These are phyloP conservation scores for Actinostola sp. DNA, from an alignment of 92 coral and sea anemone genomes.

Conservation along the genomic window DNA sequence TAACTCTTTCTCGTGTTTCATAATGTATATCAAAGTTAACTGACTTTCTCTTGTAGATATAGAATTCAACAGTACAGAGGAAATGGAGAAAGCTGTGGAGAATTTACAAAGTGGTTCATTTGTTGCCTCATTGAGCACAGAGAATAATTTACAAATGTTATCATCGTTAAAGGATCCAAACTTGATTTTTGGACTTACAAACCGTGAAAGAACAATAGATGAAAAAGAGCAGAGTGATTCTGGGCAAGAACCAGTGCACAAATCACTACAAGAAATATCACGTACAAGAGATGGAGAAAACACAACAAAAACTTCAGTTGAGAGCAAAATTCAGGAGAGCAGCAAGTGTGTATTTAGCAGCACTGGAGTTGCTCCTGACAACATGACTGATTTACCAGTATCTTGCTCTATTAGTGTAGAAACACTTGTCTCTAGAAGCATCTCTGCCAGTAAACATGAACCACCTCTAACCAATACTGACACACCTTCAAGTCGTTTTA, in stretches of 20 bases:
- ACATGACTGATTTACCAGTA: constrained; percentile 5
- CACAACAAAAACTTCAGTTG: too few species aligned
- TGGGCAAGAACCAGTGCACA: background rate
- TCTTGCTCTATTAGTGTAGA: constrained; percentile 54
- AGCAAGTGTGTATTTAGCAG: too few species aligned
- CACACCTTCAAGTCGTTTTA: constrained; percentile 75
- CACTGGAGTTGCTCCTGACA: background rate
- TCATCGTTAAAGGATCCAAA: constrained; percentile 43
- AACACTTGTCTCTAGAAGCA: constrained; percentile 78
- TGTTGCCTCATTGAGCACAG: constrained; percentile 19
- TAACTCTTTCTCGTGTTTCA: too few species aligned
- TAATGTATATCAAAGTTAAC: background rate
- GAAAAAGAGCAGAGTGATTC: background rate
- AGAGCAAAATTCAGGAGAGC: too few species aligned
- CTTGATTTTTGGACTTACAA: constrained; percentile 28
- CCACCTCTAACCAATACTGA: constrained; percentile 81
- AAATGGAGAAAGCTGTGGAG: constrained; percentile 42
- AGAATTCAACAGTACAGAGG: constrained; percentile 54
- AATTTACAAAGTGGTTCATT: constrained; percentile 35
- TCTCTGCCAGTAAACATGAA: constrained; percentile 70
- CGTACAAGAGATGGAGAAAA: too few species aligned
- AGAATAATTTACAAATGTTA: constrained; percentile 36
- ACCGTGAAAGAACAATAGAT: constrained; percentile 7
- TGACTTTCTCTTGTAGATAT: constrained; percentile 43
- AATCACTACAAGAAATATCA: background rate